Base-by-base conservation (phyloP, 2,113 vertebrate species). In the Amia ocellicauda region DNA sequence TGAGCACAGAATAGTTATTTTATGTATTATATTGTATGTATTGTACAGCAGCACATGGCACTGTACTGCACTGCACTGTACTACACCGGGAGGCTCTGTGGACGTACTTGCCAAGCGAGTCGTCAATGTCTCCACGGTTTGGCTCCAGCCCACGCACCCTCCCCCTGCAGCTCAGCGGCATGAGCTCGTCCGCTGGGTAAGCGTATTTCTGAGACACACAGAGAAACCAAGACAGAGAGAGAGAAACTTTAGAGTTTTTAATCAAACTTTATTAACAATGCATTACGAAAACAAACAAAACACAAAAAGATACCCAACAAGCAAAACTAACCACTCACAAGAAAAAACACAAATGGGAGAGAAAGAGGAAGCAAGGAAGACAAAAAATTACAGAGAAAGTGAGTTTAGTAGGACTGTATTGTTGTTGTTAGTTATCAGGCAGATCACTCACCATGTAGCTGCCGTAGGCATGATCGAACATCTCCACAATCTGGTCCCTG, bases 401-500 rank as follows among this genome's bases (percentile, higher is more conserved):
- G n/a, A n/a, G n/a, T n/a, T n/a, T n/a, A n/a, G n/a, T n/a, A n/a
- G n/a, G n/a, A n/a, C n/a, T n/a, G n/a, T n/a, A n/a, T n/a, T n/a
- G n/a, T n/a, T n/a, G n/a, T n/a, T n/a, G n/a, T n/a, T n/a, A n/a
- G n/a, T n/a, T n/a, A n/a, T n/a, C n/a, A n/a, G n/a, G n/a, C n/a
- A n/a, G 31, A 11, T 62, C 8, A 13, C 78, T 84, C 83, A 91
- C 90, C 90, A 91, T 91, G 76, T 91, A 91, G 79, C 85, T 91
- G 50, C 86, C 86, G 28, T 90, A 91, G 2, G 90, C 90, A 13
- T 91, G 90, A 70, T 91, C 89, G 63, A 91, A 91, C 90, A 91
- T 91, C 73, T 91, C 90, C 74, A 90, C 7, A 27, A 91, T 79
- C 68, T 89, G 84, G 62, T 88, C 77, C 78, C 90, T 91, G 74